Conservation (phyloP, 2,888 invertebrate species). For the Meganola albula region DNA sequence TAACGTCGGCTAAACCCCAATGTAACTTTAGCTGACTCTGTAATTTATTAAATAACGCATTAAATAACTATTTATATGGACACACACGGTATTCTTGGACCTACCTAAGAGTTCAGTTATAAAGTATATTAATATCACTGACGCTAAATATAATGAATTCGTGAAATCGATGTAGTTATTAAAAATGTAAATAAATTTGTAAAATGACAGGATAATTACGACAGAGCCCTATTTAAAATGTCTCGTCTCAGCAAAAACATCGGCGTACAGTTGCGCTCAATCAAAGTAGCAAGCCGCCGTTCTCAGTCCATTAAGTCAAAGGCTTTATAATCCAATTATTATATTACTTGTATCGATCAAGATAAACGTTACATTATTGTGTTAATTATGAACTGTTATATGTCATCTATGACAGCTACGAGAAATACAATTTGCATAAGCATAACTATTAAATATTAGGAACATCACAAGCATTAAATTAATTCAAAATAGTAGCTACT, state of each 20-base stretch:
- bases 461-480: no score
- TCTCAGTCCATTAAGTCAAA: conserved; percentile 50
- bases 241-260: conserved; percentile 40
- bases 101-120: conserved; percentile 22
- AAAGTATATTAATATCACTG: conserved; percentile 33
- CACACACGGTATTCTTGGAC: conserved; percentile 18
- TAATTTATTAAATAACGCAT: conserved; percentile 44
- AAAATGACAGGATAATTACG: conserved; percentile 58
- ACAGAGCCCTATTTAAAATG: conserved; percentile 42
- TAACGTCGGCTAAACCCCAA: conserved; percentile 37
- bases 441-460: no score
- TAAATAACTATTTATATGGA: conserved; percentile 33
- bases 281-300: conserved; percentile 30
- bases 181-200: conserved; percentile 55
- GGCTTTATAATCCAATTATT: conserved; percentile 52
- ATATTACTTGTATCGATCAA: conserved; percentile 42
- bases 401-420: conserved; percentile 34
- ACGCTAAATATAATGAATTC: conserved; percentile 38
- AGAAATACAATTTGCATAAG: conserved; percentile 10
- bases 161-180: conserved; percentile 51
- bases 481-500: no score
- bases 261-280: conserved; percentile 29
- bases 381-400: conserved; percentile 44
- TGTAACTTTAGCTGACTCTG: conserved; percentile 39
- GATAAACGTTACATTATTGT: conserved; percentile 42